phyloP scores from a whole-genome alignment of 2,797 vertebrate genomes.

The Yasuhikotakia modesta region DNA sequence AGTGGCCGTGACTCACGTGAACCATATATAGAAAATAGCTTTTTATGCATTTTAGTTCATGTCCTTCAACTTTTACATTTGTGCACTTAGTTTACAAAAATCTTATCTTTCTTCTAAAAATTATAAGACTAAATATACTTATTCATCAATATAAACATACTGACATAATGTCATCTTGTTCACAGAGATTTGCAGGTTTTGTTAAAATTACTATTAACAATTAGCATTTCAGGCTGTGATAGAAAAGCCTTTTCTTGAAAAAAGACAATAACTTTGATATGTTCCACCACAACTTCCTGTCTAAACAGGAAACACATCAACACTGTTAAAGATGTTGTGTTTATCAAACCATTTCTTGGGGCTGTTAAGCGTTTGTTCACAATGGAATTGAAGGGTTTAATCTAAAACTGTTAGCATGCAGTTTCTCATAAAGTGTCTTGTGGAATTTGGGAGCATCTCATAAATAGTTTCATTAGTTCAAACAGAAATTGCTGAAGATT shows the following conservation, averaged over 20 bases:
- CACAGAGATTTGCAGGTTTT: not conserved
- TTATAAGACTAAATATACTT: not conserved
- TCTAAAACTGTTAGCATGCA: not conserved
- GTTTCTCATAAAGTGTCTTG: not conserved
- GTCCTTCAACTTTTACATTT: not conserved
- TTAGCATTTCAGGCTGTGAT: not conserved
- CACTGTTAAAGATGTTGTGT: not conserved
- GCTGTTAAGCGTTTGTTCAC: not conserved
- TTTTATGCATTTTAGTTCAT: not conserved
- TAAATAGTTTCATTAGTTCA: not conserved
- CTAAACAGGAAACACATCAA: not conserved
- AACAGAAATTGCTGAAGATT: not conserved
- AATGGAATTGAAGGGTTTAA: not conserved
- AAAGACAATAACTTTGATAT: not conserved
- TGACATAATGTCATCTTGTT: not conserved
- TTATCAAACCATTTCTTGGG: not conserved
- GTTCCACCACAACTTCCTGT: not conserved
- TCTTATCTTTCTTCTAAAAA: not conserved
- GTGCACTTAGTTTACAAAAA: not conserved
- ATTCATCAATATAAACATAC: no score
- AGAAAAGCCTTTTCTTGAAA: not conserved
- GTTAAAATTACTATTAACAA: not conserved
- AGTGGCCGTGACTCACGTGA: not conserved
- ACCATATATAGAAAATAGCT: not conserved
- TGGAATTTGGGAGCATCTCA: no score